Evolutionary conservation across 2,797 vertebrate species (phyloP).

Genomic region (Eospalax fontanierii): DNA sequence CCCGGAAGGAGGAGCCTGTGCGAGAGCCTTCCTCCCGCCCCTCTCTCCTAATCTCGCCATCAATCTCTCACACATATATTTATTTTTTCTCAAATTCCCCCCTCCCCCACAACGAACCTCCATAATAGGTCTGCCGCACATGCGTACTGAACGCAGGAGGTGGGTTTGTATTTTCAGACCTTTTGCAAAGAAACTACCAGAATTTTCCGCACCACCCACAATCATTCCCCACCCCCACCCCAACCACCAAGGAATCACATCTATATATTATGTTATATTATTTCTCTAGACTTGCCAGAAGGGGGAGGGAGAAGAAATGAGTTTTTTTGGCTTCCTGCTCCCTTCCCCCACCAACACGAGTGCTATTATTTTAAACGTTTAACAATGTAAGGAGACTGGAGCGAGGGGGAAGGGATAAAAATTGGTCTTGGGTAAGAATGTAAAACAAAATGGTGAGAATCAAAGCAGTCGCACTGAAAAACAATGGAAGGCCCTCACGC

Average conservation of each 20-base stretch:
- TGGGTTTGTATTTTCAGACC: slow-evolving; percentile 86
- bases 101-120: slow-evolving; percentile 86
- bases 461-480: slow-evolving; percentile 80
- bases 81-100: slow-evolving; percentile 85
- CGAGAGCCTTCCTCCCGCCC: slow-evolving; percentile 80
- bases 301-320: slow-evolving; percentile 84
- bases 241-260: slow-evolving; percentile 77
- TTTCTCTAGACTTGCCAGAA: slow-evolving; percentile 85
- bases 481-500: slow-evolving; percentile 76
- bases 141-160: slow-evolving; percentile 84
- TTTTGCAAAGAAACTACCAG: slow-evolving; percentile 89
- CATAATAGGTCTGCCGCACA: slow-evolving; percentile 87
- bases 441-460: slow-evolving; percentile 86
- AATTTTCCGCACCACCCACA: slow-evolving; percentile 89
- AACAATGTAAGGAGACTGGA: slow-evolving; percentile 84
- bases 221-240: slow-evolving; percentile 84
- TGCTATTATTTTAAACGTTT: slow-evolving; percentile 86
- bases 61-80: slow-evolving; percentile 88
- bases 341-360: slow-evolving; percentile 84
- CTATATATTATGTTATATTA: slow-evolving; percentile 87
- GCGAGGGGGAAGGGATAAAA: slow-evolving; percentile 82
- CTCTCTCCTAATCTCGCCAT: slow-evolving; percentile 83
- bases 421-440: slow-evolving; percentile 83
- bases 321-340: slow-evolving; percentile 84
- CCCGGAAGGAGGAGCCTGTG: slow-evolving; percentile 66